These are phyloP conservation scores for Pediacus dermestoides DNA, from an alignment of 2,888 invertebrate genomes.

Conservation along the genomic window DNA sequence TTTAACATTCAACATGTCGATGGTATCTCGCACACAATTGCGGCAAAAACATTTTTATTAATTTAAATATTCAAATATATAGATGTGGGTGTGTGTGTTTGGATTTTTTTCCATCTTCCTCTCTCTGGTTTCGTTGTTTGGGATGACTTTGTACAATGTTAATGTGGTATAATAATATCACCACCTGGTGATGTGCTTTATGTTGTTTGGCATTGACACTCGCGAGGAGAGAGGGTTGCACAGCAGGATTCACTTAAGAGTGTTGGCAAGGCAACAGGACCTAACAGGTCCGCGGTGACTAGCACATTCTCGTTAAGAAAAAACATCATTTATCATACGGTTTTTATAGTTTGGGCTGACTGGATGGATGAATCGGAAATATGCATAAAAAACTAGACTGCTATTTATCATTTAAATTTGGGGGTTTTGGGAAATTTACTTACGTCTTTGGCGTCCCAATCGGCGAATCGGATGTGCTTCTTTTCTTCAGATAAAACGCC, in stretches of 20 bases:
- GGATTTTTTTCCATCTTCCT: background rate
- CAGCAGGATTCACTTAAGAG: constrained; percentile 28
- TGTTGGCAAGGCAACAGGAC: constrained; percentile 12
- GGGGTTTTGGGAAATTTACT: constrained; percentile 50
- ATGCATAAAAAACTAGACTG: too few species aligned
- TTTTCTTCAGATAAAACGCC: constrained; percentile 80
- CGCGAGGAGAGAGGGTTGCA: constrained; percentile 19
- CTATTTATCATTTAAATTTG: too few species aligned
- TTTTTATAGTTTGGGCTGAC: too few species aligned
- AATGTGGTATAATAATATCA: constrained; percentile 41
- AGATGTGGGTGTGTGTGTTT: constrained; percentile 1
- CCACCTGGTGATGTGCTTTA: constrained; percentile 39
- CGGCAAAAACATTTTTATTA: constrained; percentile 4
- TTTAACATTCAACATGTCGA: constrained; percentile 7
- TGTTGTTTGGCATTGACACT: constrained; percentile 36
- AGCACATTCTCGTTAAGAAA: constrained; percentile 24
- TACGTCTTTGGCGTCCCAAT: constrained; percentile 92
- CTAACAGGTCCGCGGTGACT: constrained; percentile 35
- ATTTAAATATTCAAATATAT: constrained; percentile 4
- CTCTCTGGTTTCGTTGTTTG: too few species aligned
- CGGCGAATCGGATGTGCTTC: constrained; percentile 87
- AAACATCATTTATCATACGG: constrained; percentile 26
- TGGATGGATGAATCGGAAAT: too few species aligned
- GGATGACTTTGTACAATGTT: constrained; percentile 33
- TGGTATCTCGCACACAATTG: constrained; percentile 6